Evolutionary conservation across 2,888 invertebrate species (phyloP).

Genomic region (Monochamus alternatus): DNA sequence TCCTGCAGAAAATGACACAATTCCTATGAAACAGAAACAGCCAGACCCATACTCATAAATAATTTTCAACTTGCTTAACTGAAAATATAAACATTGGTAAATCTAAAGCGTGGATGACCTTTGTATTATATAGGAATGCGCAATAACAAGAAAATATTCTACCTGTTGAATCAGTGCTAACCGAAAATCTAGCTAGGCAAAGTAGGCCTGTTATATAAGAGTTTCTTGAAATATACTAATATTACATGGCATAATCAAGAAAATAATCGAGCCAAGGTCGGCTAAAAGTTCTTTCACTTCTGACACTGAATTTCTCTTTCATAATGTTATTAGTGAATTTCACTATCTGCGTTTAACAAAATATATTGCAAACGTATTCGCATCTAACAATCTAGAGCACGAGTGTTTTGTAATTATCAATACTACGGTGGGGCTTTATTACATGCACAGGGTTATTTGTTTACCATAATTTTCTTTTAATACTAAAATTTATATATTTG

Average conservation of each 20-base stretch:
- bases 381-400: constrained; percentile 34
- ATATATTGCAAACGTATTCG: constrained; percentile 30
- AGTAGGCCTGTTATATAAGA: constrained; percentile 52
- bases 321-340: constrained; percentile 45
- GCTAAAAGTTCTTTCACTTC: constrained; percentile 66
- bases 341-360: constrained; percentile 32
- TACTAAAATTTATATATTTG: too few species aligned
- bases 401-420: constrained; percentile 24
- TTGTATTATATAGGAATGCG: neutral
- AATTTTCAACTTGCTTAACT: too few species aligned
- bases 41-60: too few species aligned
- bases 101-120: constrained; percentile 5
- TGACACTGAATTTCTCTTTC: constrained; percentile 66
- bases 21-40: too few species aligned
- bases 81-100: neutral
- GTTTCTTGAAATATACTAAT: constrained; percentile 43
- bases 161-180: constrained; percentile 13
- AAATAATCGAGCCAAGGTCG: constrained; percentile 52
- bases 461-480: too few species aligned
- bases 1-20: too few species aligned
- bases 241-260: constrained; percentile 48
- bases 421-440: neutral
- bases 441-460: neutral
- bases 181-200: constrained; percentile 28
- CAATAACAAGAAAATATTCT: constrained; percentile 19